Percentiles rank a stretch among this genome's conserved stretches.
Evolutionary conservation across 2,888 invertebrate genomes (phyloP).

Genomic region (Meiosimyza decipiens): DNA sequence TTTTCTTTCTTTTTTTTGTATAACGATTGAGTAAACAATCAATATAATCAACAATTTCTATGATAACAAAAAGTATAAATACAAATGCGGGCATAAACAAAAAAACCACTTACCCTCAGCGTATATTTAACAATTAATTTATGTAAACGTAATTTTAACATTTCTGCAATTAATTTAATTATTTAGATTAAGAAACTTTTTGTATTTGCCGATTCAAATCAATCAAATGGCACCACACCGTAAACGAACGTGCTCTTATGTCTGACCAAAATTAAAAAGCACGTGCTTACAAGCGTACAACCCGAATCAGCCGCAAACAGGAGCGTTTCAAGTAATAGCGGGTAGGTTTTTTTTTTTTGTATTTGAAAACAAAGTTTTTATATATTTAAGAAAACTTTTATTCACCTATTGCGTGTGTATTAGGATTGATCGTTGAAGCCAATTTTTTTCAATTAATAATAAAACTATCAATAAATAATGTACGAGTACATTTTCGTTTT

Average conservation of each 20-base stretch:
- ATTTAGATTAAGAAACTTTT: background rate
- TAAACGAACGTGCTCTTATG: background rate
- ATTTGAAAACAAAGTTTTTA: too few species aligned
- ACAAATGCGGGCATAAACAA: background rate
- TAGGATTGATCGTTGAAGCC: too few species aligned
- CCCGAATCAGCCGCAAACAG: background rate
- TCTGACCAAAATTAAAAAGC: too few species aligned
- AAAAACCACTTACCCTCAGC: slow-evolving; percentile 17
- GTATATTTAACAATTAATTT: slow-evolving; percentile 22
- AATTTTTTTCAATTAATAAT: too few species aligned
- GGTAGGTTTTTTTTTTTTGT: too few species aligned
- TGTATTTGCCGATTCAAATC: background rate
- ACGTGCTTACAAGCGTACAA: background rate
- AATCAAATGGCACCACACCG: background rate
- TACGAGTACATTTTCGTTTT: too few species aligned
- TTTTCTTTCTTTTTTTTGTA: background rate
- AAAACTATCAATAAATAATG: too few species aligned
- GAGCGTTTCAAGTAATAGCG: background rate
- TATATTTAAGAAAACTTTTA: background rate
- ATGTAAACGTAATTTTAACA: slow-evolving; percentile 10
- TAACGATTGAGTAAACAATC: background rate
- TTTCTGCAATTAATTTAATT: background rate
- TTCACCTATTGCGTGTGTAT: background rate
- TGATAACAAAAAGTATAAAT: background rate
- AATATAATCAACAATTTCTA: background rate